Conservation (phyloP, 2,113 vertebrate genomes). For the Anolis sagrei region DNA sequence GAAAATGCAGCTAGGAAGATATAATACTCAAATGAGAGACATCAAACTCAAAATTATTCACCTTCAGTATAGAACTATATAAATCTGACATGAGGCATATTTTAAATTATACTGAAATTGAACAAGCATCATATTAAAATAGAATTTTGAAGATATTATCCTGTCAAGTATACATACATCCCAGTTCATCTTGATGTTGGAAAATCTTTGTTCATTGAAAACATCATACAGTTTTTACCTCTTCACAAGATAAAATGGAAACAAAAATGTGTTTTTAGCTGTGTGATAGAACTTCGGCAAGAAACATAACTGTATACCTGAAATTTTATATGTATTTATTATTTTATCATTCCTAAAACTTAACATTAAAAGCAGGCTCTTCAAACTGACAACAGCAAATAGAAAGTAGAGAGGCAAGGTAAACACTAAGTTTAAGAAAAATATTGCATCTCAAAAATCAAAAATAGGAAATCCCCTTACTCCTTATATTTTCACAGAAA, state of each 20-base stretch:
- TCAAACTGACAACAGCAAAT: not conserved
- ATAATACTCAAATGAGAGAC: slow-evolving; percentile 23
- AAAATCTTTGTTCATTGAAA: slow-evolving; percentile 29
- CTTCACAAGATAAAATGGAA: slow-evolving; percentile 6
- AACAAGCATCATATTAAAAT: slow-evolving; percentile 26
- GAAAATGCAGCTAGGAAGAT: slow-evolving; percentile 49
- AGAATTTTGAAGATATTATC: too few species aligned
- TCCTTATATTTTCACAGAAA: not conserved
- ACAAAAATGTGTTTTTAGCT: not conserved
- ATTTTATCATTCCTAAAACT: not conserved
- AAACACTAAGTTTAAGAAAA: too few species aligned
- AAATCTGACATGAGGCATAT: slow-evolving; percentile 22
- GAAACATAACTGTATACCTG: not conserved
- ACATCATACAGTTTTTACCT: slow-evolving; percentile 6
- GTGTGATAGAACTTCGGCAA: not conserved
- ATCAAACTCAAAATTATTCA: slow-evolving; percentile 49
- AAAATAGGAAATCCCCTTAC: not conserved
- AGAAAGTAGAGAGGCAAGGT: not conserved
- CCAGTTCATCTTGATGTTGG: slow-evolving; percentile 36
- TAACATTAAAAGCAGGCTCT: not conserved
- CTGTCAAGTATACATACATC: not conserved
- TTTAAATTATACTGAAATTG: slow-evolving; percentile 50
- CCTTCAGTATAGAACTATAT: slow-evolving; percentile 35
- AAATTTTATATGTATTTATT: not conserved
- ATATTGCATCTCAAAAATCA: not conserved